Evolutionary conservation across 2,888 invertebrate species (phyloP).

Genomic region (Lasioglossum oenotherae): DNA sequence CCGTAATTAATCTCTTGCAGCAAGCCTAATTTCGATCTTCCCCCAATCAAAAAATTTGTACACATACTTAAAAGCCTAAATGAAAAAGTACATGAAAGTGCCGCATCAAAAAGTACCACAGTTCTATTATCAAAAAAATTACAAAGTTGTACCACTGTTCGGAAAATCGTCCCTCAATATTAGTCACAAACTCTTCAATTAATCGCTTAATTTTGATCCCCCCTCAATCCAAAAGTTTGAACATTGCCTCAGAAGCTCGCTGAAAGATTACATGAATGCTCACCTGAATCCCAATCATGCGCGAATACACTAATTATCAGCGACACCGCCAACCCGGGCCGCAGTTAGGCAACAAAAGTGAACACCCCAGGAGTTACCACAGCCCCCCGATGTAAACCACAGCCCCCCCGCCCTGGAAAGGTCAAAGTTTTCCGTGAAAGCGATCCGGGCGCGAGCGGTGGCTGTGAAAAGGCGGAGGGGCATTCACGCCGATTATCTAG

Average conservation of each 20-base stretch:
- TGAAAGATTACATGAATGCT: neutral
- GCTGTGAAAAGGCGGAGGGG: constrained; percentile 36
- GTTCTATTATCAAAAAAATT: neutral
- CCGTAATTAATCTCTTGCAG: neutral
- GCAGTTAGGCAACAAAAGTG: neutral
- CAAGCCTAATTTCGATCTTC: rapidly evolving
- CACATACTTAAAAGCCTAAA: neutral
- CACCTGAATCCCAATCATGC: too few relatives aligned
- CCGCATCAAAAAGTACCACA: neutral
- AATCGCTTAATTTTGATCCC: neutral
- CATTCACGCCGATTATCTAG: constrained; percentile 58
- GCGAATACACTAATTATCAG: neutral
- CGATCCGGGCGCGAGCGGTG: constrained; percentile 38
- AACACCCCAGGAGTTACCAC: neutral
- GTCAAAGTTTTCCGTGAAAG: constrained; percentile 42
- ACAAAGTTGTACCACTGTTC: neutral
- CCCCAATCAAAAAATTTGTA: neutral
- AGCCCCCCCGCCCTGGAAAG: neutral
- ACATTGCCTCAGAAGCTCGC: neutral
- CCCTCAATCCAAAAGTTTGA: neutral
- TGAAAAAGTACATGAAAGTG: neutral
- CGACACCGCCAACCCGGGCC: neutral
- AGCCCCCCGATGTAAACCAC: neutral
- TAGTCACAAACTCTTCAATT: too few relatives aligned
- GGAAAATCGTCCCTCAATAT: too few relatives aligned